A percentile compares a stretch with the other conserved stretches of the same genome.
phyloP scores from a whole-genome alignment of 2,888 invertebrate species.

The Amphipyra tragopoginis region DNA sequence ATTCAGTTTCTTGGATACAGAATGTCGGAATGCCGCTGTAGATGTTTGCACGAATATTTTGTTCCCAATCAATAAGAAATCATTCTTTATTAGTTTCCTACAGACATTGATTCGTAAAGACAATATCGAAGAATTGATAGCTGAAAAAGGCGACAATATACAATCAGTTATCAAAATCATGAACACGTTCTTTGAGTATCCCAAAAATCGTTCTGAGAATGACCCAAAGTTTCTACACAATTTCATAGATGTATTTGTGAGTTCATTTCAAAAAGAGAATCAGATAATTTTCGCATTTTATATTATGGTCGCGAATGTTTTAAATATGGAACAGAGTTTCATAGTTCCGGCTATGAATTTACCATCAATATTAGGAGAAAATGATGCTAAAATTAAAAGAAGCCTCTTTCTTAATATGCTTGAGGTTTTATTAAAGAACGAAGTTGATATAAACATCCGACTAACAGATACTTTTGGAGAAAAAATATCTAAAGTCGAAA shows the following conservation, averaged over 20 bases:
- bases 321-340: constrained; percentile 80
- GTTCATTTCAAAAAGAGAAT: constrained; percentile 77
- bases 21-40: constrained; percentile 67
- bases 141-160: constrained; percentile 84
- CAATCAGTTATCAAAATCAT: constrained; percentile 84
- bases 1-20: constrained; percentile 76
- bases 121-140: constrained; percentile 76
- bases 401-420: constrained; percentile 80
- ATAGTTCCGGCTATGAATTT: constrained; percentile 77
- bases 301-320: constrained; percentile 75
- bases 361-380: constrained; percentile 71
- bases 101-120: constrained; percentile 81
- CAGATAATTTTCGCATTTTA: constrained; percentile 83
- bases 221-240: constrained; percentile 74
- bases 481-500: constrained; percentile 78
- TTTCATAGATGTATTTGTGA: constrained; percentile 81
- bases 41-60: constrained; percentile 75
- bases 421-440: constrained; percentile 73
- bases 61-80: constrained; percentile 79
- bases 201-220: constrained; percentile 69
- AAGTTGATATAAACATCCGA: constrained; percentile 80
- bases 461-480: constrained; percentile 81
- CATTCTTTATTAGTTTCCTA: constrained; percentile 77
- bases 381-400: constrained; percentile 77
- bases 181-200: constrained; percentile 79